These are phyloP conservation scores for Sylvilagus floridanus DNA, from an alignment of 2,797 vertebrate genomes.

Conservation along the genomic window DNA sequence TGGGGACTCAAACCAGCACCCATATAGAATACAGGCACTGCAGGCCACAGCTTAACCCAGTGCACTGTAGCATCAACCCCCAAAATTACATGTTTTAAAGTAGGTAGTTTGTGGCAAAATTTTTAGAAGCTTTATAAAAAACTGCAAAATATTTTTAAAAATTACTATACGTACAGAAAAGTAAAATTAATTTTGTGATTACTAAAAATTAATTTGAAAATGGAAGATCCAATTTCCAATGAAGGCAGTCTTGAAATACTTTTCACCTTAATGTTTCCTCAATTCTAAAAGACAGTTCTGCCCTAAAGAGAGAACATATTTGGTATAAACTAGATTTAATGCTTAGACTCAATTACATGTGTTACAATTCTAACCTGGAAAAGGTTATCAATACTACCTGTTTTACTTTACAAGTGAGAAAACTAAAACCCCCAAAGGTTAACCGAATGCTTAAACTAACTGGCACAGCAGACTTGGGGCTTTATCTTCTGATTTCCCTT, in stretches of 20 bases:
- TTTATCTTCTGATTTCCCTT: neutral
- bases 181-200: constrained; percentile 39
- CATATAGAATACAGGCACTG: too few species aligned
- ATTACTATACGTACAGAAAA: constrained; percentile 32
- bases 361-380: constrained; percentile 40
- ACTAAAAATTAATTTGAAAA: constrained; percentile 52
- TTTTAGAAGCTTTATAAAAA: constrained; percentile 19
- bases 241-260: constrained; percentile 37
- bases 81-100: too few species aligned
- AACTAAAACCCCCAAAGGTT: neutral
- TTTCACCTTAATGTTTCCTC: neutral
- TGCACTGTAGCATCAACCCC: too few species aligned
- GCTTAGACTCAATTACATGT: constrained; percentile 21
- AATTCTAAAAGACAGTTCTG: constrained; percentile 39
- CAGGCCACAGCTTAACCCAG: too few species aligned
- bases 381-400: constrained; percentile 43
- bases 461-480: neutral
- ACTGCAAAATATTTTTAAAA: constrained; percentile 54
- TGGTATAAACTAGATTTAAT: constrained; percentile 11
- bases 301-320: neutral
- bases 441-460: neutral
- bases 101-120: neutral
- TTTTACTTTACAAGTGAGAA: constrained; percentile 20
- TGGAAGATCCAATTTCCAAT: neutral
- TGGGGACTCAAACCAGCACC: too few species aligned